phyloP scores from a whole-genome alignment of 2,797 vertebrate species.

The Scolopax bukidnonensis region DNA sequence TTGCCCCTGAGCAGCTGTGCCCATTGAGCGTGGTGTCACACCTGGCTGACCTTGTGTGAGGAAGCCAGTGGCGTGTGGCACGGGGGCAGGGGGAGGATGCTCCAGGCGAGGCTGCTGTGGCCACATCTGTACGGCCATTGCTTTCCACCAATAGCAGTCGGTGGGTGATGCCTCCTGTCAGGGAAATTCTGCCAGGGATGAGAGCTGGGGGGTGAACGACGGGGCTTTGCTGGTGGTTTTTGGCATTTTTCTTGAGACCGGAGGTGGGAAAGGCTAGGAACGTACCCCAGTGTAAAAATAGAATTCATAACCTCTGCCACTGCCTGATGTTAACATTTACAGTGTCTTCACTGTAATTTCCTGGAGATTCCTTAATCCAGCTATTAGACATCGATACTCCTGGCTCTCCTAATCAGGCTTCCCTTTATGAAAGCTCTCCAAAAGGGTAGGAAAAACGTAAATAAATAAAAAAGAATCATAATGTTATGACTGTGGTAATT shows the following conservation, averaged over 20 bases:
- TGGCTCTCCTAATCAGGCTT: not conserved
- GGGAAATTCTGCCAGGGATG: not conserved
- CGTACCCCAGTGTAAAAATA: not conserved
- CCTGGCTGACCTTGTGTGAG: not conserved
- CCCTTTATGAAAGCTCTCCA: not conserved
- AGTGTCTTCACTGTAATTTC: not conserved
- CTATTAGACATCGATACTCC: not conserved
- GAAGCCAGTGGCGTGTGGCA: not conserved
- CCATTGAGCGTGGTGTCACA: not conserved
- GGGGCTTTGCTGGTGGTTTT: accelerated
- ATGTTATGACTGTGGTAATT: not conserved
- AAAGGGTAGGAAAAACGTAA: not conserved
- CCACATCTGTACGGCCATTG: not conserved
- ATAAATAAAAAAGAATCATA: no score
- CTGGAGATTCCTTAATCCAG: not conserved
- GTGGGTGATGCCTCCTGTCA: not conserved
- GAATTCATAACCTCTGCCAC: not conserved
- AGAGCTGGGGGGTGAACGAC: not conserved
- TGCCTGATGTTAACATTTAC: not conserved
- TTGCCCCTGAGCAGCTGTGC: not conserved
- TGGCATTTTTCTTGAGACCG: not conserved
- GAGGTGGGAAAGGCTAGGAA: not conserved
- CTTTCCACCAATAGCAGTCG: not conserved
- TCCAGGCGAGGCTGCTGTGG: not conserved
- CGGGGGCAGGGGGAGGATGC: not conserved